Evolutionary conservation across 1,140 invertebrate species (phyloP).

Genomic region (Arctopsyche grandis): DNA sequence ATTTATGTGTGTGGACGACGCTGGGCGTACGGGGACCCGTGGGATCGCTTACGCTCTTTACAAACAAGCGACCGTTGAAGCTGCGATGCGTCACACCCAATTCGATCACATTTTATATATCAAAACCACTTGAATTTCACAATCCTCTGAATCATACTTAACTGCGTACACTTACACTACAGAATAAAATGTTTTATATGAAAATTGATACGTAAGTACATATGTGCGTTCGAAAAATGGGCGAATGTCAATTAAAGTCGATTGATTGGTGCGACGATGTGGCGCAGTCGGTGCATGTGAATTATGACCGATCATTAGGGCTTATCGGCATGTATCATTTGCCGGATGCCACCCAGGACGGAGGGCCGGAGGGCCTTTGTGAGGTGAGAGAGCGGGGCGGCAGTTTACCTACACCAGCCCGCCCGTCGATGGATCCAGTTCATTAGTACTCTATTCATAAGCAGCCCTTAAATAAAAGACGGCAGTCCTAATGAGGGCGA

Average conservation of each 20-base stretch:
- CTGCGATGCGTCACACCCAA: not conserved
- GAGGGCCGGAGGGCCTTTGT: slow-evolving; percentile 13
- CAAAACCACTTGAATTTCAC: not conserved
- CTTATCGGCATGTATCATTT: slow-evolving; percentile 42
- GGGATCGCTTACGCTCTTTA: slow-evolving; percentile 21
- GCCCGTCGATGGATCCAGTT: slow-evolving; percentile 46
- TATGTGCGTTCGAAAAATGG: not conserved
- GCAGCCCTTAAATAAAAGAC: slow-evolving; percentile 54
- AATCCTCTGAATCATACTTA: not conserved
- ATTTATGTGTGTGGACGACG: slow-evolving; percentile 16
- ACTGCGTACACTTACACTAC: not conserved
- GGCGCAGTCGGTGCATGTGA: slow-evolving; percentile 16
- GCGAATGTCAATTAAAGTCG: not conserved
- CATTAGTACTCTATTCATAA: slow-evolving; percentile 54
- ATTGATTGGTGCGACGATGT: not conserved
- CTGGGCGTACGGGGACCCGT: not conserved
- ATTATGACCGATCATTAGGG: slow-evolving; percentile 38
- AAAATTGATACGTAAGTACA: not conserved
- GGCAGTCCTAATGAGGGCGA: slow-evolving; percentile 46
- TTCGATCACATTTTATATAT: not conserved
- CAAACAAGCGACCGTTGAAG: not conserved
- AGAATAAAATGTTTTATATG: not conserved
- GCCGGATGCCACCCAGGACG: slow-evolving; percentile 27
- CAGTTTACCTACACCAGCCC: slow-evolving; percentile 11
- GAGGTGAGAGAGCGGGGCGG: not conserved